phyloP scores from a whole-genome alignment of 2,797 vertebrate genomes.

The Melanotaenia pygmaea region DNA sequence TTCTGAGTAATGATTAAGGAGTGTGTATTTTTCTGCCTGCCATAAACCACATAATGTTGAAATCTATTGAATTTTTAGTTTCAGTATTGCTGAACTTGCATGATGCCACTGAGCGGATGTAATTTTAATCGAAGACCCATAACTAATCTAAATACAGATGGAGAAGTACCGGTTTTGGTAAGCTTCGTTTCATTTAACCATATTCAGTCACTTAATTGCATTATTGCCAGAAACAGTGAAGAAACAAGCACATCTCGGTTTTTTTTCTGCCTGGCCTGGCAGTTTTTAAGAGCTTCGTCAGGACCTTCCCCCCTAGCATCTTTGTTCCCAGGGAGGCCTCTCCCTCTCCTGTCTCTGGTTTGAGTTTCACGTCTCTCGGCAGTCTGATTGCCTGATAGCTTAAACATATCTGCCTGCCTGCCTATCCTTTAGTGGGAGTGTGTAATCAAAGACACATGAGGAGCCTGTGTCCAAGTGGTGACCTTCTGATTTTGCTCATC shows the following conservation, averaged over 20 bases:
- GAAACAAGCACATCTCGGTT: constrained; percentile 62
- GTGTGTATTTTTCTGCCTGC: constrained; percentile 16
- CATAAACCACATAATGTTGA: constrained; percentile 17
- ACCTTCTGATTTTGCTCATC: constrained; percentile 84
- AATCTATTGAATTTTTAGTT: constrained; percentile 37
- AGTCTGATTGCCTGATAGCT: constrained; percentile 83
- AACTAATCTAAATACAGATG: constrained; percentile 55
- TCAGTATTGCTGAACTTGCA: constrained; percentile 31
- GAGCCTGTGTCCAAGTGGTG: constrained; percentile 74
- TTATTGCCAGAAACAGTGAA: constrained; percentile 56
- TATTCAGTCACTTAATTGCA: constrained; percentile 50
- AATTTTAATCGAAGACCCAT: constrained; percentile 49
- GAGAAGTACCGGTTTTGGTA: constrained; percentile 34
- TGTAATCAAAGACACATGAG: constrained; percentile 86
- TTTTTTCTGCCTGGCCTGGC: constrained; percentile 63
- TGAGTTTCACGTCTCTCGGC: constrained; percentile 81
- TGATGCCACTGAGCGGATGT: constrained; percentile 41
- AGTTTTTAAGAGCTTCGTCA: constrained; percentile 68
- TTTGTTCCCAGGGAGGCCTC: constrained; percentile 67
- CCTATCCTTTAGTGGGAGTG: constrained; percentile 72
- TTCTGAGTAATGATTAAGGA: constrained; percentile 16
- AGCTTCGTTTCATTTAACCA: constrained; percentile 56
- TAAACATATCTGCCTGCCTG: constrained; percentile 79
- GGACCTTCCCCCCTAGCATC: constrained; percentile 48
- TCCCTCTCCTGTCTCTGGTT: constrained; percentile 74